A percentile compares a stretch with the other conserved stretches of the same genome.
phyloP scores from a whole-genome alignment of 2,113 vertebrate species.

The Cyanoderma ruficeps region DNA sequence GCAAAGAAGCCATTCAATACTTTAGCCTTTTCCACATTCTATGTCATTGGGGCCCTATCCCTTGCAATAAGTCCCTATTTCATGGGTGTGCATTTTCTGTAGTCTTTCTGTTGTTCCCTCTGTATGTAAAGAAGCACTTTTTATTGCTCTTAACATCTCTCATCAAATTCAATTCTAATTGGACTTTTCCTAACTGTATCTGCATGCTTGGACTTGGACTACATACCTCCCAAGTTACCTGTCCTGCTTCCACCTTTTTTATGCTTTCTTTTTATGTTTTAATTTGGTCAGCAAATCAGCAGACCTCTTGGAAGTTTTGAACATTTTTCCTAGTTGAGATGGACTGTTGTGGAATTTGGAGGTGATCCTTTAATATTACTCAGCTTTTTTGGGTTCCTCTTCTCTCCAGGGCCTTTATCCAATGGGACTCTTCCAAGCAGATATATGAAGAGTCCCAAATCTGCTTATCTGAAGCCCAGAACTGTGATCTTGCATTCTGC shows the following conservation, averaged over 20 bases:
- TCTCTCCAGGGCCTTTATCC: neutral
- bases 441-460: neutral
- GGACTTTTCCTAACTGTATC: neutral
- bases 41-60: neutral
- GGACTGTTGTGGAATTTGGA: neutral
- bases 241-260: neutral
- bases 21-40: neutral
- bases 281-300: neutral
- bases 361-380: neutral
- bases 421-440: neutral
- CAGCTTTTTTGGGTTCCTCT: neutral
- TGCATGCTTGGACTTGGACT: neutral
- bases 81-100: neutral
- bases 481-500: neutral
- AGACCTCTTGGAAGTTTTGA: neutral
- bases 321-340: neutral
- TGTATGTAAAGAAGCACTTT: neutral
- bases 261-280: neutral
- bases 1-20: neutral
- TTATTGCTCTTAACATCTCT: neutral
- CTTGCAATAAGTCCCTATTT: neutral
- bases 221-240: neutral
- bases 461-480: neutral
- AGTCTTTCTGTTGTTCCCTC: neutral
- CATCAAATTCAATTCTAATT: neutral